Percentiles rank a stretch among this genome's conserved stretches.
Evolutionary conservation across 1,140 invertebrate genomes (phyloP).

Genomic region (Zeugodacus cucurbitae): DNA sequence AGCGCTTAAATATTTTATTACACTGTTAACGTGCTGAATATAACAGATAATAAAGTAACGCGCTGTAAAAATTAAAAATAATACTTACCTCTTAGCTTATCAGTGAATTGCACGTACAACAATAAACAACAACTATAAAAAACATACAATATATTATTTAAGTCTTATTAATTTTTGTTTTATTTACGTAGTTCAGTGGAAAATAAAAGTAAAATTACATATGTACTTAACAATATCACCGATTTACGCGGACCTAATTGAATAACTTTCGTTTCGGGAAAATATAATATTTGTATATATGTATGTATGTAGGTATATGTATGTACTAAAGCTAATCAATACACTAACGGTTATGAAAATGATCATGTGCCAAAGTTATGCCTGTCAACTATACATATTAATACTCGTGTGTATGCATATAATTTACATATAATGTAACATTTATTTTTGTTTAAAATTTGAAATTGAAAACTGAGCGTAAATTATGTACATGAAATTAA

Average conservation of each 20-base stretch:
- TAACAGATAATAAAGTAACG: too few relatives aligned
- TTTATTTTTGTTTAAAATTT: not conserved
- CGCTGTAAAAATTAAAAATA: not conserved
- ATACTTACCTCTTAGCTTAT: not conserved
- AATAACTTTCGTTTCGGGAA: conserved; percentile 15
- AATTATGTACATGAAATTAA: not conserved
- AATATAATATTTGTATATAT: too few relatives aligned
- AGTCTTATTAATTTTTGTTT: not conserved
- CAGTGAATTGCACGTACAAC: not conserved
- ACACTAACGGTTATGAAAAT: conserved; percentile 10
- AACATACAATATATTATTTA: not conserved
- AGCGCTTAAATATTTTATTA: not conserved
- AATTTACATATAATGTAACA: not conserved
- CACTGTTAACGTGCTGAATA: not conserved
- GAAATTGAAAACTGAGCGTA: not conserved
- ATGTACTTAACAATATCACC: conserved; percentile 34
- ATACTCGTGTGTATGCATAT: not conserved
- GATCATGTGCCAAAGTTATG: not conserved
- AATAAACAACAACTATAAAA: not conserved
- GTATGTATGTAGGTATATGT: not conserved
- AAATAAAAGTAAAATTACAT: conserved; percentile 31
- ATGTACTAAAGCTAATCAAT: conserved; percentile 26
- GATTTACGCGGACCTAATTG: conserved; percentile 13
- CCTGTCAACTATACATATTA: not conserved
- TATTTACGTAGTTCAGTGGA: conserved; percentile 34